Percentiles rank a stretch among this genome's conserved stretches.
Conservation (phyloP, 2,888 invertebrate species). For the Leucoptera coffeella region DNA sequence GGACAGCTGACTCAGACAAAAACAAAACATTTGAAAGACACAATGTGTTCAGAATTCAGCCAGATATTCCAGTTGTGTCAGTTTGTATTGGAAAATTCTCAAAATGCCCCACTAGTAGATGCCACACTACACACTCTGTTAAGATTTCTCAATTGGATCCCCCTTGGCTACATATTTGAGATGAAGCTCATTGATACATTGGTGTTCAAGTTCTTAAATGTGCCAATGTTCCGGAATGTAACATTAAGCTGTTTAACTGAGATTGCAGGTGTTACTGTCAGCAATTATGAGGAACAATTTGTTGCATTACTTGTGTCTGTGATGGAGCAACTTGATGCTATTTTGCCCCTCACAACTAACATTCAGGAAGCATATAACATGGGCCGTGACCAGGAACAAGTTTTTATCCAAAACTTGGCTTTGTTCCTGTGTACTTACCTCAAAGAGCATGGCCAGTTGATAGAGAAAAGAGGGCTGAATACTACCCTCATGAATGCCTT, state of each 20-base stretch:
- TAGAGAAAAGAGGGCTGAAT: slow-evolving; percentile 75
- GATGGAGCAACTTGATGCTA: slow-evolving; percentile 86
- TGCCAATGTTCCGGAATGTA: slow-evolving; percentile 96
- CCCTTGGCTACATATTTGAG: slow-evolving; percentile 99
- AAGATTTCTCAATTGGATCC: slow-evolving; percentile 98
- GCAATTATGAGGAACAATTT: slow-evolving; percentile 91
- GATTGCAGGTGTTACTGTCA: slow-evolving; percentile 87
- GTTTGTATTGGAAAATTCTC: slow-evolving; percentile 96
- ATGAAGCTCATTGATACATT: slow-evolving; percentile 93
- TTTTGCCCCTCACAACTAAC: slow-evolving; percentile 87
- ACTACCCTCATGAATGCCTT: slow-evolving; percentile 77
- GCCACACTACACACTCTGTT: slow-evolving; percentile 94
- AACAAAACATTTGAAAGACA: slow-evolving; percentile 97
- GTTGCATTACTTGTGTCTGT: slow-evolving; percentile 84
- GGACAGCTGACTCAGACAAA: slow-evolving; percentile 99
- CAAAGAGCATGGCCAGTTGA: slow-evolving; percentile 89
- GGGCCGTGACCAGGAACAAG: slow-evolving; percentile 95
- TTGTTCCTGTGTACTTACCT: slow-evolving; percentile 95
- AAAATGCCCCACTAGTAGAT: slow-evolving; percentile 93
- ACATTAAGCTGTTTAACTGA: slow-evolving; percentile 98
- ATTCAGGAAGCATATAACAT: slow-evolving; percentile 90
- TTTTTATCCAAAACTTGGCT: slow-evolving; percentile 97
- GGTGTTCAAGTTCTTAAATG: slow-evolving; percentile 94
- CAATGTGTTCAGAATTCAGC: slow-evolving; percentile 98
- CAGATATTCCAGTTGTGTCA: slow-evolving; percentile 97